Evolutionary conservation across 2,113 vertebrate species (phyloP).

Genomic region (Carassius auratus): DNA sequence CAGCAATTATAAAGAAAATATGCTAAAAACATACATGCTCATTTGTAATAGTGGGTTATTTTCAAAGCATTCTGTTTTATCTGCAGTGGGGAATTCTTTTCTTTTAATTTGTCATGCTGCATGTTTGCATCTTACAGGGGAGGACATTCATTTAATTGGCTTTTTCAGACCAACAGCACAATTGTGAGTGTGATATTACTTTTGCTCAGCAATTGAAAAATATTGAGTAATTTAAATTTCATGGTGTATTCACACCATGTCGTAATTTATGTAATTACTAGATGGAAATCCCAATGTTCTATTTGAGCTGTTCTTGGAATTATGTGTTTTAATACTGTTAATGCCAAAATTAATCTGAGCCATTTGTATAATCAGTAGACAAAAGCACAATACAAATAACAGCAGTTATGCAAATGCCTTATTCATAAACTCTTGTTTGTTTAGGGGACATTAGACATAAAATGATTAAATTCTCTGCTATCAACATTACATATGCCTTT

Average conservation of each 20-base stretch:
- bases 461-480: no score
- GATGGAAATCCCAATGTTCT: neutral
- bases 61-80: neutral
- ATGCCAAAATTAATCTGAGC: neutral
- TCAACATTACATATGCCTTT: no score
- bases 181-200: neutral
- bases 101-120: slow-evolving; percentile 7
- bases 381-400: neutral
- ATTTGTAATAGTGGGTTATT: neutral
- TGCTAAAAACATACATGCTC: neutral
- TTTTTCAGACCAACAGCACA: neutral
- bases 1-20: neutral
- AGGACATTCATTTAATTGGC: neutral
- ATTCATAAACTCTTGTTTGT: neutral
- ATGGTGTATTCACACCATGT: neutral
- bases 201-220: neutral
- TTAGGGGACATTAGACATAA: neutral
- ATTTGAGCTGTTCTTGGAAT: neutral
- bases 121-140: neutral
- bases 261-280: neutral
- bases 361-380: neutral
- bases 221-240: neutral
- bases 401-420: neutral
- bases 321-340: neutral
- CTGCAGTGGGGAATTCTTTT: neutral